These are phyloP conservation scores for Palythoa caribaeorum DNA, from an alignment of 92 coral and sea anemone genomes.

Conservation along the genomic window DNA sequence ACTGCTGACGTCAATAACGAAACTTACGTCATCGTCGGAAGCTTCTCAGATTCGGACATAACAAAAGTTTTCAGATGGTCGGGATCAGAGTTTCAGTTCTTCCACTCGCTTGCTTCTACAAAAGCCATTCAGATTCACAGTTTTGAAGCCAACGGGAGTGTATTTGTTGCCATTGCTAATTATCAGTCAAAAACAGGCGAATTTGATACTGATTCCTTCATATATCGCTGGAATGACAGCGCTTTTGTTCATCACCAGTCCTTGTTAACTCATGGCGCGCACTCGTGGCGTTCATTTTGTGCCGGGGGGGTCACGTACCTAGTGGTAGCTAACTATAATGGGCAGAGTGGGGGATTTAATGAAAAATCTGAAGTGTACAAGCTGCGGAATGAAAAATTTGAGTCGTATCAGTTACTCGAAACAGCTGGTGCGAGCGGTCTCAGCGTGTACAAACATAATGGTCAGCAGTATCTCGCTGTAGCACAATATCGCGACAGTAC, in stretches of 20 bases:
- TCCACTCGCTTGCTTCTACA: conserved; percentile 34
- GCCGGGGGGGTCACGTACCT: conserved; percentile 37
- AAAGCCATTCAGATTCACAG: conserved; percentile 34
- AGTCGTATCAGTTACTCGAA: conserved; percentile 36
- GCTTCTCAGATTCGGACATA: conserved; percentile 3
- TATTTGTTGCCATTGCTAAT: conserved; percentile 27
- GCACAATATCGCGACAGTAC: conserved; percentile 22
- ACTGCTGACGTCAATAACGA: conserved; percentile 14
- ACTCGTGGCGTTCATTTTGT: conserved; percentile 42
- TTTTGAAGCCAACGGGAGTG: conserved; percentile 24
- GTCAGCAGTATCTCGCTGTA: conserved; percentile 43
- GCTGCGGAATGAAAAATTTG: conserved; percentile 38
- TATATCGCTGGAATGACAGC: conserved; percentile 41
- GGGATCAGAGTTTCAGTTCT: neutral
- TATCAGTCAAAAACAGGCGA: neutral
- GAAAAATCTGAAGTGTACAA: conserved; percentile 43
- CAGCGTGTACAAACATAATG: conserved; percentile 6
- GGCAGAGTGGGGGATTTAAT: conserved; percentile 21
- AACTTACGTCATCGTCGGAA: conserved; percentile 28
- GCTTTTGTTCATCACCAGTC: conserved; percentile 40
- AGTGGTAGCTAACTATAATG: conserved; percentile 48
- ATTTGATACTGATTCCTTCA: conserved; percentile 27
- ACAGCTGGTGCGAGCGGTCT: conserved; percentile 58
- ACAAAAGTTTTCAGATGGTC: conserved; percentile 40
- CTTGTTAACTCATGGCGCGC: conserved; percentile 32